Evolutionary conservation across 2,888 invertebrate species (phyloP).

Genomic region (Rotaria macrura): DNA sequence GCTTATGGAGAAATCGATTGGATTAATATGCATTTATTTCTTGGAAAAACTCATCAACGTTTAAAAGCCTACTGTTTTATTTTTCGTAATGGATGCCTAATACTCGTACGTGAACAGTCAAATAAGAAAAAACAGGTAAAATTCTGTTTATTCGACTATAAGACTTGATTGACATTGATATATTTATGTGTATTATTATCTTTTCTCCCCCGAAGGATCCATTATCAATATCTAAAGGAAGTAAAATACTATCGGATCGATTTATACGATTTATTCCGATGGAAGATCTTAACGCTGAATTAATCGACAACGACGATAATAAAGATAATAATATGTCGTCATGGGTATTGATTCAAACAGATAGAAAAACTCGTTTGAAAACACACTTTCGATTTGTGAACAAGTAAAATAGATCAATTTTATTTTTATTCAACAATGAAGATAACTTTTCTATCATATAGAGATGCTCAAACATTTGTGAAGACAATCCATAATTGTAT

Average conservation of each 20-base stretch:
- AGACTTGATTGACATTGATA: not conserved
- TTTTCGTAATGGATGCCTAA: not conserved
- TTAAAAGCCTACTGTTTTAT: not conserved
- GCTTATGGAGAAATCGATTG: not conserved
- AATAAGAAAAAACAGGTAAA: slow-evolving; percentile 1
- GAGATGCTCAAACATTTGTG: slow-evolving; percentile 2
- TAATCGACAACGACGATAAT: not conserved
- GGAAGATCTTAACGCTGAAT: not conserved
- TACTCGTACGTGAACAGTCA: not conserved
- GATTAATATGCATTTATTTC: not conserved
- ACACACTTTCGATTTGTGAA: not conserved
- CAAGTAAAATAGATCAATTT: not conserved
- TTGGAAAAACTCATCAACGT: not conserved
- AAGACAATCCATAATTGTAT: slow-evolving; percentile 11
- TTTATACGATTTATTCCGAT: not conserved
- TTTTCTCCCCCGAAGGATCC: not conserved
- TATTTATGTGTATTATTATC: no score
- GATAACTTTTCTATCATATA: not conserved
- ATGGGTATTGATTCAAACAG: not conserved
- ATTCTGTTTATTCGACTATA: no score
- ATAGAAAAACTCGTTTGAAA: not conserved
- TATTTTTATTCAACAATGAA: not conserved
- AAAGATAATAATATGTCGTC: not conserved
- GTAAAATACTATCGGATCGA: not conserved
- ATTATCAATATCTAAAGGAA: not conserved